A percentile compares a stretch with the other conserved stretches of the same genome.
Conservation (phyloP, 2,888 invertebrate species). For the Augochlorella aurata region DNA sequence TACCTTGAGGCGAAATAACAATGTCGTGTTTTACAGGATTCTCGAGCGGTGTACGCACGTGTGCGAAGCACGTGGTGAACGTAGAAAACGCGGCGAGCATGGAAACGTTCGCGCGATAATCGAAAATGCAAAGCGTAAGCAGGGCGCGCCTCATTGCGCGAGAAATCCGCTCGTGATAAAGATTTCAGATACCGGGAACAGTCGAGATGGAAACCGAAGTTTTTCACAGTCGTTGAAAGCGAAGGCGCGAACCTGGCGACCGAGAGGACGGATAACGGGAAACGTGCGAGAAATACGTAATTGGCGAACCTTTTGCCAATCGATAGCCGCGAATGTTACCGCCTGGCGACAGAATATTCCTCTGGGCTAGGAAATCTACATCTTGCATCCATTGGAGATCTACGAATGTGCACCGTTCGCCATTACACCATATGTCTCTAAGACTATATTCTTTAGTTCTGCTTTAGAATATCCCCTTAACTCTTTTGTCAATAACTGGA, state of each 20-base stretch:
- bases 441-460: too few species aligned
- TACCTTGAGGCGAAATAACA: slow-evolving; percentile 20
- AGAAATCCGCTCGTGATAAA: slow-evolving; percentile 48
- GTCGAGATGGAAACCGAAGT: slow-evolving; percentile 23
- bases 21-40: slow-evolving; percentile 21
- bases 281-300: slow-evolving; percentile 20
- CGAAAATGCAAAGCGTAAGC: slow-evolving; percentile 40
- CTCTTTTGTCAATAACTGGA: too few species aligned
- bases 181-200: slow-evolving; percentile 37
- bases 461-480: too few species aligned
- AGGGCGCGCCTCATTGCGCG: slow-evolving; percentile 45
- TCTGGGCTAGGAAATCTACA: neutral
- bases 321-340: neutral
- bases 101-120: slow-evolving; percentile 46
- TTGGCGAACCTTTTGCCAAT: slow-evolving; percentile 32
- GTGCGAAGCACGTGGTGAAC: slow-evolving; percentile 7
- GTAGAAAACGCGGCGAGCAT: slow-evolving; percentile 22
- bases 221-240: slow-evolving; percentile 21
- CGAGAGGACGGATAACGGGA: slow-evolving; percentile 33
- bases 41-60: neutral
- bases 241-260: slow-evolving; percentile 33
- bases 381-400: too few species aligned
- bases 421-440: too few species aligned
- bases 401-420: too few species aligned
- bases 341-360: neutral